phyloP scores from a whole-genome alignment of 2,797 vertebrate species.

The Paramormyrops hopkinsi region DNA sequence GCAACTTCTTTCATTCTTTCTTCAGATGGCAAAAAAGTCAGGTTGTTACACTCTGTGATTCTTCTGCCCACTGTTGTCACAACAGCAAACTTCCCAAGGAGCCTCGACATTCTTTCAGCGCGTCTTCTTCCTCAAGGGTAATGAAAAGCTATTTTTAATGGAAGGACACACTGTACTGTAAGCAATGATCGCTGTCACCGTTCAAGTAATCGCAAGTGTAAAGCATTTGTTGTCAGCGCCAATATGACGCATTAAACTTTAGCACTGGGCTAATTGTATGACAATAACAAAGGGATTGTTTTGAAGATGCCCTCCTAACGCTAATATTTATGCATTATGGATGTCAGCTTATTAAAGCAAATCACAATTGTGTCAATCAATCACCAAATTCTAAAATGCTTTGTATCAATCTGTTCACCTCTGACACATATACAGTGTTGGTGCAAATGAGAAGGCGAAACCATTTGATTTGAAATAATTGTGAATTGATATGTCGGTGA shows the following conservation, averaged over 20 bases:
- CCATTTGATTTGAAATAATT: background rate
- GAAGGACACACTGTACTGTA: slow-evolving; percentile 55
- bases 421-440: background rate
- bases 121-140: slow-evolving; percentile 56
- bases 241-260: background rate
- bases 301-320: background rate
- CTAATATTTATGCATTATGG: background rate
- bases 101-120: slow-evolving; percentile 51
- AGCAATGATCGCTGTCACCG: slow-evolving; percentile 65
- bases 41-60: slow-evolving; percentile 51
- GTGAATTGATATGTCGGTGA: background rate
- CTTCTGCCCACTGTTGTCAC: slow-evolving; percentile 61
- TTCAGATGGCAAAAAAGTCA: slow-evolving; percentile 49
- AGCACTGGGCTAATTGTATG: background rate
- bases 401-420: background rate
- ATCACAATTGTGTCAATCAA: slow-evolving; percentile 15
- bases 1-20: slow-evolving; percentile 34
- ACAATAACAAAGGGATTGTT: background rate
- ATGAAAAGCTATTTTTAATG: slow-evolving; percentile 65
- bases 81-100: slow-evolving; percentile 61
- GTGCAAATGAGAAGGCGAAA: background rate
- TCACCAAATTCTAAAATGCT: background rate
- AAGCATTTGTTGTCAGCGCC: slow-evolving; percentile 43
- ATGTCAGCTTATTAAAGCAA: background rate
- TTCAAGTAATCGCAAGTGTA: slow-evolving; percentile 60